These are phyloP conservation scores for Holothuria scabra DNA, from an alignment of 53 echinoderm and acorn worm species.

Conservation along the genomic window DNA sequence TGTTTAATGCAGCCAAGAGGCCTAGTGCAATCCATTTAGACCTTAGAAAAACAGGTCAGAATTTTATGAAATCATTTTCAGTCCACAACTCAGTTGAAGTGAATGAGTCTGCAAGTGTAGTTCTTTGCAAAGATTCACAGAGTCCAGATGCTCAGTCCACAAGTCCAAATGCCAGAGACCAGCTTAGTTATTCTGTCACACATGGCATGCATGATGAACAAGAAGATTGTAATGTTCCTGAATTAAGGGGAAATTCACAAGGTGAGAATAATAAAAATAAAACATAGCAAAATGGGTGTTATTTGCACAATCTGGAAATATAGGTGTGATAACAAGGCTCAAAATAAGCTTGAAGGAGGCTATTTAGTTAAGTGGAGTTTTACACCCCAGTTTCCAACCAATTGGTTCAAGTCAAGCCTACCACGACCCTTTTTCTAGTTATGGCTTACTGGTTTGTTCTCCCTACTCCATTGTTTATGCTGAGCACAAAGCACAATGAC, in stretches of 20 bases:
- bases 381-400: too few species aligned
- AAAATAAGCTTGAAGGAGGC: too few species aligned
- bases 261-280: background rate
- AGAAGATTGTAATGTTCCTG: background rate
- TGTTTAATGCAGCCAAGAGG: constrained; percentile 14
- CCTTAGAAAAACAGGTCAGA: background rate
- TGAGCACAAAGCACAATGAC: too few species aligned
- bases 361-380: too few species aligned
- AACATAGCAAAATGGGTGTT: too few species aligned
- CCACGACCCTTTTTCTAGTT: too few species aligned
- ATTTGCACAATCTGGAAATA: background rate
- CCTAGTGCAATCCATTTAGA: constrained; percentile 14
- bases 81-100: background rate
- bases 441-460: too few species aligned
- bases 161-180: background rate
- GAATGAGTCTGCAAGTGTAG: background rate
- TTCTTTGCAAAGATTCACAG: constrained; percentile 58
- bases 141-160: constrained; percentile 29
- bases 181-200: background rate
- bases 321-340: background rate
- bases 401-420: too few species aligned
- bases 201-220: background rate
- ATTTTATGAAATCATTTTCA: constrained; percentile 25
- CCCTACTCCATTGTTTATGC: too few species aligned
- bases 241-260: background rate